Evolutionary conservation across 2,113 vertebrate genomes (phyloP), one percentile per base, ranked within the genome.

Genomic region (Paradoxurus hermaphroditus): DNA sequence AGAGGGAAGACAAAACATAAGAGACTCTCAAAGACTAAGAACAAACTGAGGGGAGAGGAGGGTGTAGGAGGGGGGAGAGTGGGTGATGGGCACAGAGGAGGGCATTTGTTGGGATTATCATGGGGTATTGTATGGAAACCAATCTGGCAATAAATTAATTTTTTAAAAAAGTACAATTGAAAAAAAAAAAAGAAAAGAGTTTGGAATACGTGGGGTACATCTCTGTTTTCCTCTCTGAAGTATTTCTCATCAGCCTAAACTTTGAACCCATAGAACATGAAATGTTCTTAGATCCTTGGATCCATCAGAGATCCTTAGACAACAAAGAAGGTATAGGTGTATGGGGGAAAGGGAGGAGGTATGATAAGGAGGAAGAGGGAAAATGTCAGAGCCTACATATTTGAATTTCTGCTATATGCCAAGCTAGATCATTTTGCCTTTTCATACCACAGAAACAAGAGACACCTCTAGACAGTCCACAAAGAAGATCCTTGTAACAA

Each of bases 401-500:
- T 63, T 89, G 65, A 70, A 75, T 75, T 94, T 94, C 75, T 75
- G 87, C 56, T 87, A 2, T 13, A n/a, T 6, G 27, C 93, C 44
- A 36, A 90, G 27, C 41, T 44, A 77, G 29, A 53, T 92, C 36
- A 49, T 29, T 95, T 77, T 51, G 27, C 44, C 34, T 77, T 65
- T 79, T 70, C 77, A 75, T 67, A 53, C 31, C 86, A 83, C 46
- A 85, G 82, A 96, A 90, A 46, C 56, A 84, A 96, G 82, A 97
- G 89, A 59, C 18, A 62, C 39, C 14, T 68, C 21, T 79, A 86
- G 91, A 94, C 13, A 95, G 51, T 73, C 2, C 31, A 68, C 49
- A 93, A 3, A 63, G 85, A 94, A 85, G 59, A 93, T 72, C 51
- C 85, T 95, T 92, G 68, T 95, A 92, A 92, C 70, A 27, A 3